Percentiles rank a stretch among this genome's conserved stretches.
phyloP scores from a whole-genome alignment of 2,113 vertebrate species.

The Phodopus roborovskii region DNA sequence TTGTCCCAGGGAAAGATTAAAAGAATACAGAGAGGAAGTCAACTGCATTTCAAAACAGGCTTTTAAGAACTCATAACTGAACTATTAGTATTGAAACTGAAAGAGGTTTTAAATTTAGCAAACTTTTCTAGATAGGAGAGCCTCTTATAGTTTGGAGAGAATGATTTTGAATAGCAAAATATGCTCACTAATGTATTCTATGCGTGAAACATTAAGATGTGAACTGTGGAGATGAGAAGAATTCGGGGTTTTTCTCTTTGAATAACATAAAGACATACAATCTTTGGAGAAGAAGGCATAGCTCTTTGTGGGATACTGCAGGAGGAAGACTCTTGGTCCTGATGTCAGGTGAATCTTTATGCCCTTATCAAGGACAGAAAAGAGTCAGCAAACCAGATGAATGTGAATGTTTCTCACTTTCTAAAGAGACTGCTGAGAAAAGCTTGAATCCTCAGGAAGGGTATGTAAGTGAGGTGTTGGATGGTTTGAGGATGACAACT shows the following conservation, averaged over 20 bases:
- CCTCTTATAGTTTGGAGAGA: constrained; percentile 17
- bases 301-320: not conserved
- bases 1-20: constrained; percentile 13
- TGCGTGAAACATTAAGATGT: constrained; percentile 7
- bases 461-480: not conserved
- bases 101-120: constrained; percentile 30
- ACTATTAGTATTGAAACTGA: constrained; percentile 46
- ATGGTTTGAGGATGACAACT: not conserved
- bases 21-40: constrained; percentile 9
- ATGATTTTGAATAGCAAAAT: constrained; percentile 54
- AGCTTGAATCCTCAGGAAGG: not conserved
- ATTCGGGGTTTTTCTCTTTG: constrained; percentile 8
- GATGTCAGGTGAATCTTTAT: not conserved
- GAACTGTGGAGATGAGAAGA: not conserved
- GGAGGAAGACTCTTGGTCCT: not conserved
- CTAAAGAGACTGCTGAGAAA: not conserved
- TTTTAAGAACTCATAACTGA: not conserved
- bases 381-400: not conserved
- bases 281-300: not conserved
- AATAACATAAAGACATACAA: constrained; percentile 11
- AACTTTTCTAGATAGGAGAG: constrained; percentile 42
- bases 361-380: not conserved
- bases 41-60: constrained; percentile 52
- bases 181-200: not conserved
- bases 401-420: not conserved